phyloP scores from a whole-genome alignment of 2,113 vertebrate genomes.

The Corythornis madagascariensis region DNA sequence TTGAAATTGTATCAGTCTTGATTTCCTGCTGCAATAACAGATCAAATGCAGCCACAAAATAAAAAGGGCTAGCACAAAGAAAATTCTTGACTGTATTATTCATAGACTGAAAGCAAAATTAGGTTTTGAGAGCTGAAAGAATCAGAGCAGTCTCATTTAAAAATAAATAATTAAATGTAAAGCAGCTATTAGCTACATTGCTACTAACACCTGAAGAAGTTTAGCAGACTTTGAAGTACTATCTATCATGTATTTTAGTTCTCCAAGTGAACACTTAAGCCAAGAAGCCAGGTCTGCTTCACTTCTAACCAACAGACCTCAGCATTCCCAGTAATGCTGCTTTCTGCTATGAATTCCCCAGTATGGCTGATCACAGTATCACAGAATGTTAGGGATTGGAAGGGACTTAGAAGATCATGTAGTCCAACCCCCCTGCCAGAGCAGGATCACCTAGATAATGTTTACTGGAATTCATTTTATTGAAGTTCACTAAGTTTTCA shows the following conservation, averaged over 20 bases:
- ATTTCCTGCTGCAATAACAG: neutral
- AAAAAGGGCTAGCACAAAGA: neutral
- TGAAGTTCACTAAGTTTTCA: neutral
- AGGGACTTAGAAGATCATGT: too few relatives aligned
- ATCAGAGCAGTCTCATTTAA: neutral
- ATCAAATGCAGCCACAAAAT: neutral
- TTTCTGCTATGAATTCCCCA: neutral
- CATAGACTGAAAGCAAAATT: neutral
- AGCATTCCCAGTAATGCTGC: neutral
- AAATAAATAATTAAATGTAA: neutral
- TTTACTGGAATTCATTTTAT: neutral
- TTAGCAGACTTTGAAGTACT: neutral
- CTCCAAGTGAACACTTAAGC: neutral
- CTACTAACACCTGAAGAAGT: neutral
- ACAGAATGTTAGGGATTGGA: too few relatives aligned
- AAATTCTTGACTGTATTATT: neutral
- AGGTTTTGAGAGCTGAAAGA: neutral
- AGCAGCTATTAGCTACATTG: neutral
- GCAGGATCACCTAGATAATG: neutral
- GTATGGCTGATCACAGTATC: neutral
- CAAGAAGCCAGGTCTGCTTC: neutral
- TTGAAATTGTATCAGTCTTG: neutral
- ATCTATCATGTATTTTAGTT: neutral
- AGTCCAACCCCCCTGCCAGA: too few relatives aligned
- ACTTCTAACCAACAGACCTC: neutral